Evolutionary conservation across 2,113 vertebrate species (phyloP).

Genomic region (Orthochromis indermauri): DNA sequence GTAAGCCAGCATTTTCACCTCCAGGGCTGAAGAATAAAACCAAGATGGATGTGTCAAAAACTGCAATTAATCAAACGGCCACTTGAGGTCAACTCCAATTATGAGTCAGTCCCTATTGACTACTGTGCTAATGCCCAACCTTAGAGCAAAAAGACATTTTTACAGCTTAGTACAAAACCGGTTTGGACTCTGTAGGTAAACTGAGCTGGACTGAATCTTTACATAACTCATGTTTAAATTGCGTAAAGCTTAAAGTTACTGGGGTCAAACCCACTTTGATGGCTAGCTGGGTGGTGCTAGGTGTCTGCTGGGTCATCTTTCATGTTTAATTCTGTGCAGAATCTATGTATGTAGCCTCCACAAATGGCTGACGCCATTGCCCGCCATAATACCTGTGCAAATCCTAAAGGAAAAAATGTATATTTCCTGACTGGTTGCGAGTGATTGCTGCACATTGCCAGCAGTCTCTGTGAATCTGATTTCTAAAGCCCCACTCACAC

Average conservation of each 20-base stretch:
- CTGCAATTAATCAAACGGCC: not conserved
- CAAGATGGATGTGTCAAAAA: not conserved
- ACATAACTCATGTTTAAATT: not conserved
- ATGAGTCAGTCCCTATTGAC: not conserved
- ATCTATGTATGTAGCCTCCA: not conserved
- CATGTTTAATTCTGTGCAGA: not conserved
- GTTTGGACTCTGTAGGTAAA: not conserved
- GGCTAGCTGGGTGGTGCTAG: not conserved
- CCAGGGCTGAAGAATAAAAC: not conserved
- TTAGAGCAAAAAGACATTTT: not conserved
- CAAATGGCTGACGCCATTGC: not conserved
- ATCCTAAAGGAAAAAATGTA: fast-evolving
- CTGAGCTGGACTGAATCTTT: not conserved
- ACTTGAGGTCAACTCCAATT: not conserved
- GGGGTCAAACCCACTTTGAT: not conserved
- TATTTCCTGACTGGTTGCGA: fast-evolving
- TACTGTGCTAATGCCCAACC: not conserved
- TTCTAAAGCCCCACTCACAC: not conserved
- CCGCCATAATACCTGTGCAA: fast-evolving
- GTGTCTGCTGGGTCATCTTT: not conserved
- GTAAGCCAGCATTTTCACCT: not conserved
- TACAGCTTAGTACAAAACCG: not conserved
- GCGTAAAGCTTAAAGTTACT: not conserved
- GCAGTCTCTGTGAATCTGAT: not conserved
- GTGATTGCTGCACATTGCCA: not conserved